Conservation (phyloP, 2,888 invertebrate species). For the Drosophila conformis region DNA sequence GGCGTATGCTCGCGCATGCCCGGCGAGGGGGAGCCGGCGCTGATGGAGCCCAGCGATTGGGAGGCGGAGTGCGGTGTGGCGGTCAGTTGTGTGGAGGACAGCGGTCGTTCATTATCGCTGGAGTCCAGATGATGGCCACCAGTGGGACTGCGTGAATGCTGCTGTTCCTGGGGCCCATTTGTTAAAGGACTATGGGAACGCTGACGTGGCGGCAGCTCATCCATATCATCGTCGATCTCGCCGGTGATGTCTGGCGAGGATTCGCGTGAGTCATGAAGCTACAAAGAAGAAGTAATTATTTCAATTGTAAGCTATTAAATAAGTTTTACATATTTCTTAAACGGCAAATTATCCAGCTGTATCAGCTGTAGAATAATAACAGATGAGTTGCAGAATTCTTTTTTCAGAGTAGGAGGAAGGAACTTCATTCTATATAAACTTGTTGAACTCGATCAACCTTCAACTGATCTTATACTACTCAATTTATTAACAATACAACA, state of each 20-base stretch:
- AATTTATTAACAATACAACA: not conserved
- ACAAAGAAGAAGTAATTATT: not conserved
- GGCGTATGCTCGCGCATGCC: conserved; percentile 83
- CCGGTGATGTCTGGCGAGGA: conserved; percentile 85
- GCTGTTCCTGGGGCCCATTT: conserved; percentile 73
- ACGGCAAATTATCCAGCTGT: too few species aligned
- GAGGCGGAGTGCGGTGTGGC: conserved; percentile 83
- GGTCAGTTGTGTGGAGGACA: conserved; percentile 84
- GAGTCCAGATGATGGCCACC: conserved; percentile 80
- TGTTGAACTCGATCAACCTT: too few species aligned
- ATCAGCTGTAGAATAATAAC: too few species aligned
- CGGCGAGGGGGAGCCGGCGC: conserved; percentile 85
- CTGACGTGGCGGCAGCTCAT: conserved; percentile 69
- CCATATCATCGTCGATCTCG: conserved; percentile 85
- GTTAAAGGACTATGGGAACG: conserved; percentile 82
- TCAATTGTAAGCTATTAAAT: too few species aligned
- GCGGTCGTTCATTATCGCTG: conserved; percentile 83
- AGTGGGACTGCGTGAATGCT: conserved; percentile 81
- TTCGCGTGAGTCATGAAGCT: conserved; percentile 85
- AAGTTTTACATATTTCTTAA: not conserved
- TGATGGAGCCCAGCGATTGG: conserved; percentile 86
- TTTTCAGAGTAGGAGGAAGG: too few species aligned
- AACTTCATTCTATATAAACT: too few species aligned
- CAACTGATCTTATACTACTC: not conserved
- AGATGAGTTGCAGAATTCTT: too few species aligned